Base-by-base conservation (phyloP, 2,888 invertebrate species). In the Empis stercorea region DNA sequence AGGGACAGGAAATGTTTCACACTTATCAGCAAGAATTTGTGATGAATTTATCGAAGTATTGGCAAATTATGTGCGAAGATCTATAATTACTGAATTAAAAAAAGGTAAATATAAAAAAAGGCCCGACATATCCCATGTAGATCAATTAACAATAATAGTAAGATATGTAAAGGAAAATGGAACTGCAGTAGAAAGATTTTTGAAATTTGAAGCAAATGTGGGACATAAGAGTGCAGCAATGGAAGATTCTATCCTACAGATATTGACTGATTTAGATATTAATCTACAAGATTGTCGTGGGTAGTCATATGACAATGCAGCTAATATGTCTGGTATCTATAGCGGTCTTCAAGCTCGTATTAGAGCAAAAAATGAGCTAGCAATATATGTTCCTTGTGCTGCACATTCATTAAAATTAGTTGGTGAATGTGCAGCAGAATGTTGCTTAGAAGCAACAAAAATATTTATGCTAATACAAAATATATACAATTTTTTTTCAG, bases 261-360 rank as follows among this genome's bases (percentile, higher is more conserved):
- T 38, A 17, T 38, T 38, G 14, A 3, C 16, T 38, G 17, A 38
- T 17, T 10, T 17, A 11, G 11, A 38, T 16, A 17, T 38, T 10
- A 16, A 38, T 38, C 16, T 38, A 17, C 9, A 16, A 11, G 17
- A 44, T 16, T 44, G 44, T 11, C 16, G 44, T 20, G 44, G 44
- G 2, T 38, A 61, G 52, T 57, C 56, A 48, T 61, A 59, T 51
- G 58, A 62, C 11, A 44, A 60, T 52, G 61, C 55, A 34, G 53
- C 56, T 44, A 60, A 60, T 54, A 60, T 59, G 59, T 53, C 59
- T 41, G 55, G 61, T 47, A 53, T 51, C 36, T 51, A 61, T 53
- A 58, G 52, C 51, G 57, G 58, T 49, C 55, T 61, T 36, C 58
- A 60, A 55, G 45, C 58, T 50, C 56, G 56, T 45, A 56, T 59